Base-by-base conservation (phyloP, 2,888 invertebrate genomes). In the Ischnura elegans region DNA sequence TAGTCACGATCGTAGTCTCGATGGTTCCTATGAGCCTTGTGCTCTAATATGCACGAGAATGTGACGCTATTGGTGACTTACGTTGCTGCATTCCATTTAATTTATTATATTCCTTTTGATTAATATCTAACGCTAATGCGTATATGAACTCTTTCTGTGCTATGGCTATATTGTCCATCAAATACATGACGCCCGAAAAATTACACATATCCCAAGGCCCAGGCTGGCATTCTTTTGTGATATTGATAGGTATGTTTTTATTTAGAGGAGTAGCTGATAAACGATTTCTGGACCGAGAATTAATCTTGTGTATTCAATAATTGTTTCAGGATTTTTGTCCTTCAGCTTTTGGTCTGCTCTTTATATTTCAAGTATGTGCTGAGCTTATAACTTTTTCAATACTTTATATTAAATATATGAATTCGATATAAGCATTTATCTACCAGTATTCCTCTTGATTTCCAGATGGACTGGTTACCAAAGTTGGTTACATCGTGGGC, bases 151-250 rank as follows among this genome's bases (percentile, higher is more conserved):
- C 25, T 4, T 36, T 51, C 42, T n/a, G 43, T n/a, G 66, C 55
- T 43, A 90, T 90, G 90, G 90, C 90, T 61, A 90, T 90, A 61
- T 90, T 90, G 66, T 61, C 90, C 61, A 90, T 90, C n/a, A 90
- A 90, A 43, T 61, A 90, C n/a, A 90, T 90, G 90, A 90, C 90
- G 16, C 90, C 90, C 25, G 90, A 90, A 43, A 90, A 90, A 66
- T 61, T 90, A 25, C 90, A 90, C 43, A 90, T 90, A 66, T 90
- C 90, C 42, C 90, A 90, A 90, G 90, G 90, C 42, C 90, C 90
- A 4, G 90, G 90, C 0, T 90, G 61, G 66, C 43, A 90, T 61
- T 90, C 90, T 0, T 90, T 61, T 90, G 42, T 61, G 45, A 90
- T 90, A 21, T 66, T 90, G 61, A 10, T 90, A 8, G 90, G 90